Evolutionary conservation across 2,888 invertebrate genomes (phyloP).

Genomic region (Andrena flavipes): DNA sequence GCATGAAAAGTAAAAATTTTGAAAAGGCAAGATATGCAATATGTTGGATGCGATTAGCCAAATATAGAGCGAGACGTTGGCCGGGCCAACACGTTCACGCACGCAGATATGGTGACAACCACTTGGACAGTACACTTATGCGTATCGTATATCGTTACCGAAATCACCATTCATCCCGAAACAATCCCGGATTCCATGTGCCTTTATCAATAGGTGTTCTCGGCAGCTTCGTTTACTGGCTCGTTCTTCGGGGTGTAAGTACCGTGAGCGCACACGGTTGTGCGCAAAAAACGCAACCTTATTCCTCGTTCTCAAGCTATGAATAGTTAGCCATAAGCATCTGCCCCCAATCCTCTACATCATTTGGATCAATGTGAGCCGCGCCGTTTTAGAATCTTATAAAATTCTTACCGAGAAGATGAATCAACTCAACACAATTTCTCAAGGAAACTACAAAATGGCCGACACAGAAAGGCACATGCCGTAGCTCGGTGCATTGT

Average conservation of each 20-base stretch:
- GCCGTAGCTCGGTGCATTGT: constrained; percentile 87
- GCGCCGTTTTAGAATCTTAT: constrained; percentile 72
- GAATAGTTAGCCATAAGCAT: constrained; percentile 64
- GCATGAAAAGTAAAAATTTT: constrained; percentile 74
- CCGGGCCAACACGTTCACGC: constrained; percentile 79
- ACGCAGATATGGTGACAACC: constrained; percentile 77
- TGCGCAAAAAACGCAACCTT: constrained; percentile 69
- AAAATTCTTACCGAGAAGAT: constrained; percentile 87
- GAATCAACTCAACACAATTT: constrained; percentile 88
- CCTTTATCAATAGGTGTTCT: constrained; percentile 82
- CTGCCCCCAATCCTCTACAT: constrained; percentile 67
- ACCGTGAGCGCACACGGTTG: constrained; percentile 73
- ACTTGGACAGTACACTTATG: constrained; percentile 77
- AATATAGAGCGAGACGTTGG: constrained; percentile 83
- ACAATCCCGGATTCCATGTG: constrained; percentile 86
- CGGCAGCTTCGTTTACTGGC: constrained; percentile 78
- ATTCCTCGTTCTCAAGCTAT: constrained; percentile 64
- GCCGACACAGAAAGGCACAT: constrained; percentile 89
- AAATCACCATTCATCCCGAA: constrained; percentile 80
- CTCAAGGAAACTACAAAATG: constrained; percentile 89
- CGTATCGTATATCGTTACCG: constrained; percentile 77
- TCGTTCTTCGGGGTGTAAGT: constrained; percentile 73
- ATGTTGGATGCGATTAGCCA: constrained; percentile 84
- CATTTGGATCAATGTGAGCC: constrained; percentile 69
- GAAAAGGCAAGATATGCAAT: constrained; percentile 81